phyloP scores from a whole-genome alignment of 2,888 invertebrate genomes.

The Zootermopsis nevadensis region DNA sequence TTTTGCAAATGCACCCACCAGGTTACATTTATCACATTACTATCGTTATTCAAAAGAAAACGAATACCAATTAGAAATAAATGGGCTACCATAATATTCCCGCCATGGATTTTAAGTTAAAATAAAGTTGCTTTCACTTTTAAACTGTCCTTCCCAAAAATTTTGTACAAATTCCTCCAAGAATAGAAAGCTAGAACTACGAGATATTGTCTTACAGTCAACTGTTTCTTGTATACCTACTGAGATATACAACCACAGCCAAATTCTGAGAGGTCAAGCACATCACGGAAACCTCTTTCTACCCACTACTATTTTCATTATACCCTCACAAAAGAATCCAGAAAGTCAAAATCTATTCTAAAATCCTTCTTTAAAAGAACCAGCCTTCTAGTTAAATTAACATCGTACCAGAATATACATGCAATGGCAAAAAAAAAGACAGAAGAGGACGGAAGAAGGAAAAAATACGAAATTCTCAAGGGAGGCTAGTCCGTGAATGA shows the following conservation, averaged over 20 bases:
- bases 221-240: too few relatives aligned
- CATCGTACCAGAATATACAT: background rate
- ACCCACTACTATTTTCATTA: background rate
- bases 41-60: too few relatives aligned
- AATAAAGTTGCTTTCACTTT: too few relatives aligned
- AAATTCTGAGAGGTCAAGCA: background rate
- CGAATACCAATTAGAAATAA: too few relatives aligned
- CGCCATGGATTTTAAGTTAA: too few relatives aligned
- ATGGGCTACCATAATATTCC: too few relatives aligned
- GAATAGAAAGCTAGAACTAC: too few relatives aligned
- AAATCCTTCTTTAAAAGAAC: background rate
- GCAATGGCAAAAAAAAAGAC: background rate
- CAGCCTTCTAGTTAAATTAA: background rate
- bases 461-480: background rate
- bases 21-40: too few relatives aligned
- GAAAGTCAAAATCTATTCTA: background rate
- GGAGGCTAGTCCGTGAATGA: background rate
- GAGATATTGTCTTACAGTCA: too few relatives aligned
- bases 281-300: background rate
- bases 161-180: too few relatives aligned
- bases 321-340: background rate
- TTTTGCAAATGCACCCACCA: too few relatives aligned
- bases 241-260: background rate
- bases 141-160: too few relatives aligned
- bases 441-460: background rate